Base-by-base conservation (phyloP, 2,797 vertebrate species). In the Dicrostonyx torquatus region DNA sequence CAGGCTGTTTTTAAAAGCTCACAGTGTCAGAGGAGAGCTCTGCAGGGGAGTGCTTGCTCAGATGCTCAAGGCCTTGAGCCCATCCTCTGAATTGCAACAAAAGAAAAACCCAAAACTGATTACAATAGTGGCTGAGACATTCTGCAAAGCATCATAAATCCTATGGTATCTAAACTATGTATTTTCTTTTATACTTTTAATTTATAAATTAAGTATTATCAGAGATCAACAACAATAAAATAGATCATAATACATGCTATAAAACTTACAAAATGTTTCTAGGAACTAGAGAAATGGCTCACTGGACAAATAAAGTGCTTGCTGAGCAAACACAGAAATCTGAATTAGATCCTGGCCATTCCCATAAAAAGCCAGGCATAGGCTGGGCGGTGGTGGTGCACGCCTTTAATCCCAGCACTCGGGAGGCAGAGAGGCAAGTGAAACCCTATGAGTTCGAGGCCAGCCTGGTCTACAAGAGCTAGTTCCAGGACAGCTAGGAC, bases 1-100 rank as follows among this genome's bases (percentile, higher is more conserved):
- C 45, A 68, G 8, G 17, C 29, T 43, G 29, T 80, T 92, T 96
- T 89, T 90, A 85, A 93, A 75, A 93, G 29, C 73, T 43, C 31
- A 48, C 31, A 72, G 24, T 8, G 58, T 45, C 55, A 18, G 12
- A 37, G 73, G 20, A 29, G 13, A 50, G 31, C 20, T 75, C 86
- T 43, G 53, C 37, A 24, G 26, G 55, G 58, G 29, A 31, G 45
- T n/a, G 24, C 40, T n/a, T 48, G 87, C 55, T 60, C 31, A n/a
- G 15, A 24, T 29, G 58, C 29, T 31, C 62, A 55, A 90, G 10
- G 26, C 88, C 87, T 62, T 53, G 62, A 13, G 10, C 37, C 45
- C 26, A 89, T 10, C 48, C 62, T 43, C 58, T 34, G 12, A 29
- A 79, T 18, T 24, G 11, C 62, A 90, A 80, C n/a, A 43, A 40